Base-by-base conservation (phyloP, 2,797 vertebrate genomes). In the Galagoides demidoff region DNA sequence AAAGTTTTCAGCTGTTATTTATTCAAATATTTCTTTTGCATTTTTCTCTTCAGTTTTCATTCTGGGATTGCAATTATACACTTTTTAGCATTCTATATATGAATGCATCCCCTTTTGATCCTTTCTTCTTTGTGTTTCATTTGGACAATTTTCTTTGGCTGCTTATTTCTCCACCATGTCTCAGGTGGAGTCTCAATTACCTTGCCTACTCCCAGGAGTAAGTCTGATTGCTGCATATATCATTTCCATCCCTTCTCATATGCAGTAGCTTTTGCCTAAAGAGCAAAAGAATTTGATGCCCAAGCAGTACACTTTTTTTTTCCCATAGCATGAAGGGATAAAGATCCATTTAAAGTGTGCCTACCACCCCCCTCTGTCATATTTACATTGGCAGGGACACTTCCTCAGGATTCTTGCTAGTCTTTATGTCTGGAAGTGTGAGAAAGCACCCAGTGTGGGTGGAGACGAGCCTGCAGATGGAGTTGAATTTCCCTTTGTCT, bases 41-140 rank as follows among this genome's bases (percentile, higher is more conserved):
- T 29, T 14, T 7, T 79, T 70, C 49, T 85, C 13, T 68, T 68
- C 3, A 2, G 19, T 86, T 71, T 66, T 29, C 6, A 25, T 70
- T 14, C 37, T 61, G 57, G 14, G 20, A 13, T 52, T 37, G 27
- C 1, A 71, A 9, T 52, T 81, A 23, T 7, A 39, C 0, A 31
- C 25, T 52, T 27, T 11, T 20, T 85, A 22, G 2, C n/a, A 76
- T 39, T 74, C 31, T 55, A 12, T 31, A 39, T 74, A 52, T 39
- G 7, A 27, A 16, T 49, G 49, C 49, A 49, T 49, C 49, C 49
- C 49, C 49, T 49, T 49, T 49, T 49, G 49, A 49, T 49, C 49
- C 49, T 49, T 64, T 83, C 52, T 71, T 59, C 27, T 81, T 83
- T 61, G 55, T 83, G 43, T 52, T 83, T 91, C 73, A 63, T 91